Conservation (phyloP, 2,888 invertebrate genomes). For the Ryuthela nishihirai region DNA sequence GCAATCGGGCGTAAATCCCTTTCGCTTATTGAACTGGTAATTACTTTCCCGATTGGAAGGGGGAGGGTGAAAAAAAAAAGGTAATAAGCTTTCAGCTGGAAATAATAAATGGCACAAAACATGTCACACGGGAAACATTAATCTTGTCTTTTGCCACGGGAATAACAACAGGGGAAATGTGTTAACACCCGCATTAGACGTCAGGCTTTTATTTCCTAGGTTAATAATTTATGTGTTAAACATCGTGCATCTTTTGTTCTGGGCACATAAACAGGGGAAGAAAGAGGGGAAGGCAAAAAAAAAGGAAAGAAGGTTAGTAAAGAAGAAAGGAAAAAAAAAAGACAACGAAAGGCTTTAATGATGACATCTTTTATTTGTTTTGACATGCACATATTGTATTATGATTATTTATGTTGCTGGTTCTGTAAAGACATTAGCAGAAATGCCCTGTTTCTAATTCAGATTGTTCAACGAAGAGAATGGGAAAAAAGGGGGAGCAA, state of each 20-base stretch:
- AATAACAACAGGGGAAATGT: conserved; percentile 22
- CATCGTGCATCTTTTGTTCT: conserved; percentile 35
- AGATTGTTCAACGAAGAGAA: too few species aligned
- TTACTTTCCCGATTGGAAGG: conserved; percentile 28
- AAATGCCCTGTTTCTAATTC: too few species aligned
- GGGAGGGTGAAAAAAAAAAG: conserved; percentile 11
- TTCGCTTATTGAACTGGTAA: conserved; percentile 15
- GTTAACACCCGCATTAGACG: conserved; percentile 34
- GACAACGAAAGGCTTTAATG: conserved; percentile 32
- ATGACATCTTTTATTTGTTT: conserved; percentile 37
- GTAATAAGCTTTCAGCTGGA: conserved; percentile 35
- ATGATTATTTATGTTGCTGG: conserved; percentile 37
- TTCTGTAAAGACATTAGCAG: conserved; percentile 29
- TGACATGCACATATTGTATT: conserved; percentile 37
- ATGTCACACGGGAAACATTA: conserved; percentile 32
- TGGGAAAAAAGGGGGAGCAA: too few species aligned
- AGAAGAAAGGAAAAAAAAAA: conserved; percentile 10
- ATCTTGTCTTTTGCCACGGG: conserved; percentile 24
- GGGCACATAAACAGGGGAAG: conserved; percentile 25
- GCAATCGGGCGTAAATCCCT: conserved; percentile 19
- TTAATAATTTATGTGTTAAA: conserved; percentile 38
- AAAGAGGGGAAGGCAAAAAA: conserved; percentile 28
- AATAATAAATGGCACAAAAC: conserved; percentile 36
- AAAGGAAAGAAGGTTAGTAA: conserved; percentile 5
- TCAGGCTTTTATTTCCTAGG: conserved; percentile 28